phyloP scores from a whole-genome alignment of 2,113 vertebrate genomes.

The Oenanthe melanoleuca region DNA sequence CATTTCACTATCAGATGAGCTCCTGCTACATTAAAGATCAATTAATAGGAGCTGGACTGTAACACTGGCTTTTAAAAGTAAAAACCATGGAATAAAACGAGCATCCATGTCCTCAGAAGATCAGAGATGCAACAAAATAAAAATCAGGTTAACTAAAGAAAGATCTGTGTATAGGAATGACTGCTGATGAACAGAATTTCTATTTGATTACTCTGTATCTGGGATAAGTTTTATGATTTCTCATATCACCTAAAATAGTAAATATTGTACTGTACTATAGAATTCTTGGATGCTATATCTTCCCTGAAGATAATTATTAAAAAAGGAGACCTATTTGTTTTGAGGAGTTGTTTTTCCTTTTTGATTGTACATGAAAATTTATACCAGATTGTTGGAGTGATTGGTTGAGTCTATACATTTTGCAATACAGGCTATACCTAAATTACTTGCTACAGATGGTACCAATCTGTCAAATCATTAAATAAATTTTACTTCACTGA shows the following conservation, averaged over 20 bases:
- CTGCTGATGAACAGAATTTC: not conserved
- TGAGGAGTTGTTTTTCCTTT: not conserved
- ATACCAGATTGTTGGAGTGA: not conserved
- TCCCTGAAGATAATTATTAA: not conserved
- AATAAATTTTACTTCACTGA: not conserved
- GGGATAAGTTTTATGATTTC: not conserved
- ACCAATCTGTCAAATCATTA: not conserved
- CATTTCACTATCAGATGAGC: not conserved
- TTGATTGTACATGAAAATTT: not conserved
- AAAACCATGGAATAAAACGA: not conserved
- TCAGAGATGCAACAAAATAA: not conserved
- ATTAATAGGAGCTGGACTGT: not conserved
- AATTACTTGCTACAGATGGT: not conserved
- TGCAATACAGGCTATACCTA: not conserved
- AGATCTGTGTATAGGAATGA: not conserved
- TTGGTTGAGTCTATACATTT: not conserved
- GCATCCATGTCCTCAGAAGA: not conserved
- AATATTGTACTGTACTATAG: not conserved
- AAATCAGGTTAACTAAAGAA: not conserved
- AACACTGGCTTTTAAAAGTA: not conserved
- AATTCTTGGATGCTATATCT: not conserved
- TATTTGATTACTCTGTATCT: not conserved
- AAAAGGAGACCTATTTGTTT: not conserved
- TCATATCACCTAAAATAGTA: not conserved
- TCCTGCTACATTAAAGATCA: not conserved